Percentiles rank a stretch among this genome's conserved stretches.
These are phyloP conservation scores for Episyrphus balteatus DNA, from an alignment of 1,140 invertebrate species.

Conservation along the genomic window DNA sequence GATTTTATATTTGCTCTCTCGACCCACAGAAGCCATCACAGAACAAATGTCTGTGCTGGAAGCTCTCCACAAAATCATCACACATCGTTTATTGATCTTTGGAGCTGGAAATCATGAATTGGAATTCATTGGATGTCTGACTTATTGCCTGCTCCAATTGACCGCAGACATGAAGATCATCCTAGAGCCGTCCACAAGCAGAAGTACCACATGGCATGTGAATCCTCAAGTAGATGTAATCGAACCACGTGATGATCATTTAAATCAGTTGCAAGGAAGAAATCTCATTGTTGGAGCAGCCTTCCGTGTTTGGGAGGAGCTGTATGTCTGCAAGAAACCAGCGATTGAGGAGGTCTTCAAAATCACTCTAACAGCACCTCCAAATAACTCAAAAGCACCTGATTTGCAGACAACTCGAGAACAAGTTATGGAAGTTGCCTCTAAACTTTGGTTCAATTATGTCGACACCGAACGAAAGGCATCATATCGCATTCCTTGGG, in stretches of 20 bases:
- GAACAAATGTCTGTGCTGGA: conserved; percentile 89
- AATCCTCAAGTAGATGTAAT: conserved; percentile 57
- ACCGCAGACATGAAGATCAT: conserved; percentile 83
- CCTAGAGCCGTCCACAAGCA: conserved; percentile 51
- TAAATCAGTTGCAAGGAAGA: conserved; percentile 68
- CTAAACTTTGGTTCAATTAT: conserved; percentile 82
- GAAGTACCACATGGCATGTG: conserved; percentile 78
- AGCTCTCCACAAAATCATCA: conserved; percentile 85
- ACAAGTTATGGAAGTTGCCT: conserved; percentile 73
- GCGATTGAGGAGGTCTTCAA: conserved; percentile 91
- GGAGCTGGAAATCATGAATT: conserved; percentile 89
- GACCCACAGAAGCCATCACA: conserved; percentile 76
- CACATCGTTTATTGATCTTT: conserved; percentile 69
- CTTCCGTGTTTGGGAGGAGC: conserved; percentile 89
- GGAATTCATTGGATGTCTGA: conserved; percentile 91
- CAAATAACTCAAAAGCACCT: conserved; percentile 63
- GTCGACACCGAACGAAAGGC: conserved; percentile 81
- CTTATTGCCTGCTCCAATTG: conserved; percentile 88
- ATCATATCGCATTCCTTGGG: conserved; percentile 73
- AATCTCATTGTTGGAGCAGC: conserved; percentile 84
- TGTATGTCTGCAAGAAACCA: conserved; percentile 93
- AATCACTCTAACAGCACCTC: conserved; percentile 58
- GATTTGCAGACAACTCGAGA: conserved; percentile 68
- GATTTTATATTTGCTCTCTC: conserved; percentile 84
- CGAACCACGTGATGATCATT: conserved; percentile 60